Evolutionary conservation across 1,140 invertebrate genomes (phyloP), one percentile per base, ranked within the genome.

Genomic region (Pseudomyrmex gracilis): DNA sequence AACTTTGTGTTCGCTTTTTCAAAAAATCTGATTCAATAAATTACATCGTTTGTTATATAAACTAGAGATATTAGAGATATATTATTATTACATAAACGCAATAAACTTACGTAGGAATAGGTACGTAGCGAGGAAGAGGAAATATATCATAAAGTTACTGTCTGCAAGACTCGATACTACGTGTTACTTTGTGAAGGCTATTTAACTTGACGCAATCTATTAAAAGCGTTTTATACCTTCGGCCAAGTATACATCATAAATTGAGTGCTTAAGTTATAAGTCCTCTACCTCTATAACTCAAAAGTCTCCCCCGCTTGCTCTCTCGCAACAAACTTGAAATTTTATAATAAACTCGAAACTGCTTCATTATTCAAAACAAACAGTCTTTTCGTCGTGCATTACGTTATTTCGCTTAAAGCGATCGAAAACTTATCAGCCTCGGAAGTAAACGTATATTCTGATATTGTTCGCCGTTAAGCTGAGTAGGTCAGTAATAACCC

Each of bases 311-410:
- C 34, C 15, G n/a, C 55, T 20, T 68, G 63, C 34, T 34, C 34
- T 34, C 45, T 78, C 49, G 47, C 45, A 34, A 34, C 20, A 80
- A 80, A 80, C 68, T 80, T 80, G 45, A 70, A 70, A 68, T 80
- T 80, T 24, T 60, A 57, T 43, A 77, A 66, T 77, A 80, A 70
- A 80, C 55, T 58, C 20, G 24, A 43, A 58, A 71, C 53, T 80
- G 22, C 53, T 71, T 58, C 76, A 80, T 80, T 80, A 80, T 71
- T 70, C 66, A 49, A 70, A 80, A 71, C 22, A 70, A 80, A 70
- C 43, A 71, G 12, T 45, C 66, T 57, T 70, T 80, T 80, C 22
- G 66, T 78, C 43, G 43, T 34, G 58, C 20, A 80, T 80, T 80
- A 20, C 53, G 17, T 70, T 71, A 80, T 57, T 80, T 71, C 47